Evolutionary conservation across 2,797 vertebrate genomes (phyloP).

Genomic region (Cirrhinus molitorella): DNA sequence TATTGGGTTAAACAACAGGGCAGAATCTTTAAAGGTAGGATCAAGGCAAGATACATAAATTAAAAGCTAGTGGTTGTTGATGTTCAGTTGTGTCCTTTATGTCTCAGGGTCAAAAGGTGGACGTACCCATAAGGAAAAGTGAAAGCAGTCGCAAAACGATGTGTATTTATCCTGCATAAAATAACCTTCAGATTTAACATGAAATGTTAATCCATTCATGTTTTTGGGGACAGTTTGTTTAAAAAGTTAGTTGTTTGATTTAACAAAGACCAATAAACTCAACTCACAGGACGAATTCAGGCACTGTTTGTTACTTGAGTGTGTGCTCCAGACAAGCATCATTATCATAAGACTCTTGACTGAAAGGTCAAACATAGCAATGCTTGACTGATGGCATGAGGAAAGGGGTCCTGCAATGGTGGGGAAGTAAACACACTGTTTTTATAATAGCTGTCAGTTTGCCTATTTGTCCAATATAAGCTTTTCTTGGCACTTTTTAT

Average conservation of each 20-base stretch:
- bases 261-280: neutral
- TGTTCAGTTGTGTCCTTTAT: conserved; percentile 3
- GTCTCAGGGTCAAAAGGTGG: conserved; percentile 32
- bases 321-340: neutral
- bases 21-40: too few species aligned
- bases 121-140: neutral
- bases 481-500: neutral
- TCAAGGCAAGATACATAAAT: neutral
- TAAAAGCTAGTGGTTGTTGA: neutral
- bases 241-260: neutral
- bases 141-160: neutral
- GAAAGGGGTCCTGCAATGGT: neutral
- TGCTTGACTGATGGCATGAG: neutral
- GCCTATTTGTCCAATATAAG: neutral
- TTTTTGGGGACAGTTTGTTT: neutral
- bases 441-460: neutral
- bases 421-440: neutral
- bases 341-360: neutral
- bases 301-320: neutral
- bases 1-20: neutral
- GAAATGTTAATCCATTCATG: neutral
- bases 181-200: neutral
- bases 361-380: conserved; percentile 12
- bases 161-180: neutral
- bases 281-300: neutral